phyloP scores from a whole-genome alignment of 2,113 vertebrate species.

The Malurus melanocephalus region DNA sequence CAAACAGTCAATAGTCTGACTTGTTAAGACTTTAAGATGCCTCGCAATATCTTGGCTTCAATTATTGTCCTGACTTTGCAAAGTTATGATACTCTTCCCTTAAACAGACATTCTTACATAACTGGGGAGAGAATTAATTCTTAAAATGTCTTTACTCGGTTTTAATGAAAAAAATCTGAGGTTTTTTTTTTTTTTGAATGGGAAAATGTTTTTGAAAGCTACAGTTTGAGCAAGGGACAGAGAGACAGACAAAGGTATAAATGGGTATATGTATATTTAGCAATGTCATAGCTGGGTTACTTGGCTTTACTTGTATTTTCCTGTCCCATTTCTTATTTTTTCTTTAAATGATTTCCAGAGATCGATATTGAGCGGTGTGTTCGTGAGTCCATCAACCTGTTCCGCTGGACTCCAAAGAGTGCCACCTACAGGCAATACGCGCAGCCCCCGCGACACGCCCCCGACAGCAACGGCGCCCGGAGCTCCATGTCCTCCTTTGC shows the following conservation, averaged over 20 bases:
- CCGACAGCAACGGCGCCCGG: constrained; percentile 56
- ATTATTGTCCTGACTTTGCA: not conserved
- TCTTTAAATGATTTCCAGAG: constrained; percentile 68
- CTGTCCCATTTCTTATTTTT: not conserved
- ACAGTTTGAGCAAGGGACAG: not conserved
- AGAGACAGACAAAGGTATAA: not conserved
- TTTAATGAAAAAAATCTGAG: not conserved
- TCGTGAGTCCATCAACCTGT: constrained; percentile 93
- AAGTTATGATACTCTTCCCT: not conserved
- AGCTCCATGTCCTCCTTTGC: constrained; percentile 74
- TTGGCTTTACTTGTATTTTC: not conserved
- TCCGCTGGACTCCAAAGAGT: constrained; percentile 95
- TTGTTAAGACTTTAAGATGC: not conserved
- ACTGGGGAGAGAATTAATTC: not conserved
- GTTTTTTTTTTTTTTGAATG: not conserved
- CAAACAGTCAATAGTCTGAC: not conserved
- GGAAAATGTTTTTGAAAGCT: not conserved
- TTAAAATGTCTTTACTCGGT: not conserved
- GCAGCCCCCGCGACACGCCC: constrained; percentile 74
- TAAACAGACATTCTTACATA: not conserved
- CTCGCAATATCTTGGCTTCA: rapidly evolving
- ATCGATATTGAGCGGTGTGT: constrained; percentile 97
- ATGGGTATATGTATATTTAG: not conserved
- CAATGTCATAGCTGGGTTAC: not conserved
- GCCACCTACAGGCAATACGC: constrained; percentile 92